A percentile compares a stretch with the other conserved stretches of the same genome.
These are phyloP conservation scores for Drosophila demipolita DNA, from an alignment of 2,888 invertebrate genomes.

Conservation along the genomic window DNA sequence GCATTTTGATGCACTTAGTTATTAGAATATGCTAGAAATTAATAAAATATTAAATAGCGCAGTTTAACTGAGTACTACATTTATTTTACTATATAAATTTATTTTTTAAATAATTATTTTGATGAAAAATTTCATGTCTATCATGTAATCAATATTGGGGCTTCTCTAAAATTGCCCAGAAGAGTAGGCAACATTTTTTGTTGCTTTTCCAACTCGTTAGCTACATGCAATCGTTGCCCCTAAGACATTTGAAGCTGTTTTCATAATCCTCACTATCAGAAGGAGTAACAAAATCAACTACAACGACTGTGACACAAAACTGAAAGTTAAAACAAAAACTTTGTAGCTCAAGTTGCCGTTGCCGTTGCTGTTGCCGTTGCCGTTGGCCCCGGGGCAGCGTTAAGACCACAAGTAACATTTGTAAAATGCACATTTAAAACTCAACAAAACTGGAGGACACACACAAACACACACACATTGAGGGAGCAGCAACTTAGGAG, in stretches of 20 bases:
- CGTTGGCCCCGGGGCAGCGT: constrained; percentile 51
- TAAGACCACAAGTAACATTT: constrained; percentile 80
- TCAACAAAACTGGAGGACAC: constrained; percentile 52
- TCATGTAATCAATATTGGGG: constrained; percentile 18
- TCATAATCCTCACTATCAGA: constrained; percentile 66
- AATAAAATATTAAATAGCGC: no score
- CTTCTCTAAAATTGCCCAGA: not conserved
- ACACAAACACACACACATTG: constrained; percentile 17
- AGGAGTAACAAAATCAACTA: constrained; percentile 35
- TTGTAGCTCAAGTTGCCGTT: constrained; percentile 58
- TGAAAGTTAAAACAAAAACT: constrained; percentile 73
- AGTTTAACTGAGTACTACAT: not conserved
- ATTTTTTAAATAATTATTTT: not conserved
- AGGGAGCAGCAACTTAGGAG: constrained; percentile 18
- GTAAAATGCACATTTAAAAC: constrained; percentile 81
- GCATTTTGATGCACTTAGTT: not conserved
- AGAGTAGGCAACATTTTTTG: constrained; percentile 25
- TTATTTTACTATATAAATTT: not conserved
- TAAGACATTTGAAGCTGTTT: constrained; percentile 57
- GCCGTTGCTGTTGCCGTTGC: constrained; percentile 9
- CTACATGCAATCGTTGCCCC: constrained; percentile 40
- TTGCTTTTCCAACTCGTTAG: constrained; percentile 61
- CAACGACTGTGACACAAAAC: constrained; percentile 55
- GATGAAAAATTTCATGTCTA: no score
- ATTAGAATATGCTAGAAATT: not conserved